Evolutionary conservation across 1,140 invertebrate species (phyloP).

Genomic region (Holcopasites calliopsidis): DNA sequence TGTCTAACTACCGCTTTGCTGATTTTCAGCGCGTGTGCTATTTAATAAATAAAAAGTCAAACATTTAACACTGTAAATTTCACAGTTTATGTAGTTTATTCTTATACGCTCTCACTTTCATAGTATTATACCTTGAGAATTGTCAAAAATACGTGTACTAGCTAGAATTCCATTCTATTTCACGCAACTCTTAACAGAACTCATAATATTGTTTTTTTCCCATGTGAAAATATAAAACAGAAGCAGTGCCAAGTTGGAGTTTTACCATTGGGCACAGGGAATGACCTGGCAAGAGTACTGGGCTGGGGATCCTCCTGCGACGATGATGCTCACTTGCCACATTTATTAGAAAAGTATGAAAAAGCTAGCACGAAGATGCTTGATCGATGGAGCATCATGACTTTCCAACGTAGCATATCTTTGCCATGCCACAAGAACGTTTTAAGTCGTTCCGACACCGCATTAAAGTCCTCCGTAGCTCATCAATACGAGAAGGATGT

Average conservation of each 20-base stretch:
- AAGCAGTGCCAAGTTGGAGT: slow-evolving; percentile 95
- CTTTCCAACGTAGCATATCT: slow-evolving; percentile 88
- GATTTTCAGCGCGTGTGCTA: slow-evolving; percentile 16
- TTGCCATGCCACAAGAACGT: slow-evolving; percentile 81
- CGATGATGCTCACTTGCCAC: slow-evolving; percentile 95
- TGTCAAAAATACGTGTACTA: too few relatives aligned
- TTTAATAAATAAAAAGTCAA: background rate
- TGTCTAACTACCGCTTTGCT: slow-evolving; percentile 14
- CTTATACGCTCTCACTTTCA: too few relatives aligned
- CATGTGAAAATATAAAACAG: slow-evolving; percentile 76
- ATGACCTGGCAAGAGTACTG: slow-evolving; percentile 95
- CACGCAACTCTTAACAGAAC: background rate
- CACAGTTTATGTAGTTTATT: slow-evolving; percentile 13
- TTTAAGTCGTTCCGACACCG: slow-evolving; percentile 79
- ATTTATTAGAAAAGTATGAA: slow-evolving; percentile 95
- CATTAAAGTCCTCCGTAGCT: slow-evolving; percentile 77
- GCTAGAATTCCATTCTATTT: too few relatives aligned
- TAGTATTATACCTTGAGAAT: too few relatives aligned
- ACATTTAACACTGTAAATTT: background rate
- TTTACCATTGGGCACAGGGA: slow-evolving; percentile 96
- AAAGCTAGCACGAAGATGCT: slow-evolving; percentile 97
- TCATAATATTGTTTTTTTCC: slow-evolving; percentile 29
- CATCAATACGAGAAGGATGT: slow-evolving; percentile 90
- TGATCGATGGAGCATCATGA: slow-evolving; percentile 97
- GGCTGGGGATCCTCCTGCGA: slow-evolving; percentile 98